Percentiles rank a stretch among this genome's conserved stretches.
Evolutionary conservation across 2,113 vertebrate genomes (phyloP).

Genomic region (Pica pica): DNA sequence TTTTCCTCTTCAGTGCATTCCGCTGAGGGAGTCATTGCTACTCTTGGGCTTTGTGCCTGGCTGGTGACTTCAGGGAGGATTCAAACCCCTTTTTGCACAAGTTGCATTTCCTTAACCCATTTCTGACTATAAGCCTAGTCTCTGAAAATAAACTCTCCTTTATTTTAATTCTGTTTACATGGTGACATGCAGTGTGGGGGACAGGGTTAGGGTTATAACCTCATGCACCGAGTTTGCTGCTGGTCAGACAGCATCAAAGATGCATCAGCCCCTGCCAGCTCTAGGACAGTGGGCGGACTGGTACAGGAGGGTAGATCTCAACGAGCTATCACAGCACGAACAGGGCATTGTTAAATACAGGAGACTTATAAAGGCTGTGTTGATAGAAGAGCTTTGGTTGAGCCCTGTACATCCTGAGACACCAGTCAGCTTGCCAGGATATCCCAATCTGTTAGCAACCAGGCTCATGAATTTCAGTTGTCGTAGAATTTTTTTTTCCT

Average conservation of each 20-base stretch:
- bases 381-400: not conserved
- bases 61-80: not conserved
- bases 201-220: not conserved
- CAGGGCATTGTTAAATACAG: not conserved
- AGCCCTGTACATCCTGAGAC: not conserved
- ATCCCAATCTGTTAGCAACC: not conserved
- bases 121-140: not conserved
- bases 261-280: not conserved
- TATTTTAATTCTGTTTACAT: not conserved
- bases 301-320: not conserved
- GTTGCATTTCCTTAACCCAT: not conserved
- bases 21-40: rapidly evolving
- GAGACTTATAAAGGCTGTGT: not conserved
- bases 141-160: not conserved
- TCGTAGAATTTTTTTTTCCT: not conserved
- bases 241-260: not conserved
- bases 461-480: not conserved
- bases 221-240: not conserved
- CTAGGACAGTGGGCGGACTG: not conserved
- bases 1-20: not conserved
- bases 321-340: not conserved
- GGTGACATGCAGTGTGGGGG: rapidly evolving
- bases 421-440: not conserved
- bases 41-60: not conserved
- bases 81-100: not conserved